Evolutionary conservation across 92 coral and sea anemone genomes (phyloP).

Genomic region (Porites rus): DNA sequence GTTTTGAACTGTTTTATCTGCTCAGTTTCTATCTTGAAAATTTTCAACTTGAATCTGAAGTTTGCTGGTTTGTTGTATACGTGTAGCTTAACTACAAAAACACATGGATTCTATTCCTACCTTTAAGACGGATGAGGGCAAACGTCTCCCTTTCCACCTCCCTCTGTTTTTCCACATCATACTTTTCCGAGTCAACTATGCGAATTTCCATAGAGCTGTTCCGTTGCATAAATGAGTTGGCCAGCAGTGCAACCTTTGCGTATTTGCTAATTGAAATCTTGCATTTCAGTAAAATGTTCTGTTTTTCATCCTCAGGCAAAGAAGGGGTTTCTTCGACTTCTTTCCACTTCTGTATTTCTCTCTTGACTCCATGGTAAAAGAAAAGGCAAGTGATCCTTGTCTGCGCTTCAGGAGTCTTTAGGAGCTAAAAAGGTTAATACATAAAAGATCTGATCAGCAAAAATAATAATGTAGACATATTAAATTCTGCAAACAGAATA

Average conservation of each 20-base stretch:
- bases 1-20: too few species aligned
- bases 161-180: not conserved
- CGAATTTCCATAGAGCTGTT: slow-evolving; percentile 54
- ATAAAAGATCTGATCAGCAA: too few species aligned
- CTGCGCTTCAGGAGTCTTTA: slow-evolving; percentile 8
- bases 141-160: slow-evolving; percentile 35
- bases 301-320: slow-evolving; percentile 8
- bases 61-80: too few species aligned
- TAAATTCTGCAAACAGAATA: too few species aligned
- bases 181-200: slow-evolving; percentile 32
- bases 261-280: slow-evolving; percentile 43
- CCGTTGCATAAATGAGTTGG: slow-evolving; percentile 55
- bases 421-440: not conserved
- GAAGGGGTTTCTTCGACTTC: slow-evolving; percentile 11
- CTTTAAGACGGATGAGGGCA: slow-evolving; percentile 56
- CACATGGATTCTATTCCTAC: not conserved
- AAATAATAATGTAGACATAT: too few species aligned
- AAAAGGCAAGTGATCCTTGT: slow-evolving; percentile 52
- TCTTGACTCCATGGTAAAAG: slow-evolving; percentile 53
- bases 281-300: slow-evolving; percentile 36
- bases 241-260: slow-evolving; percentile 50
- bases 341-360: slow-evolving; percentile 50
- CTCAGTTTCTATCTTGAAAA: too few species aligned
- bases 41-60: too few species aligned
- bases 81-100: too few species aligned